phyloP scores from a whole-genome alignment of 2,888 invertebrate genomes.

The Eupithecia vulgata region DNA sequence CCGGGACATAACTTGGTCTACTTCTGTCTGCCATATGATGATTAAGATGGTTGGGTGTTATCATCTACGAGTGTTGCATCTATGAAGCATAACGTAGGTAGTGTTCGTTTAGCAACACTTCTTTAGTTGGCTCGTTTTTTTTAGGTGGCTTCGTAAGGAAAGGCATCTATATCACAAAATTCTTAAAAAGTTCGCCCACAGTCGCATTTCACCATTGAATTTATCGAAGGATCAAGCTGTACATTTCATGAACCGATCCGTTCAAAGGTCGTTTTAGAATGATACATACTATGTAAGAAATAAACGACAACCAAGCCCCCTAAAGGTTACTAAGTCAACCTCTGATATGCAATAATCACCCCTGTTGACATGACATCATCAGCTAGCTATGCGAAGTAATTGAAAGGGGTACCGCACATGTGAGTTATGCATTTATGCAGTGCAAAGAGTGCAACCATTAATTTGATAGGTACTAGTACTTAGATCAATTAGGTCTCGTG shows the following conservation, averaged over 20 bases:
- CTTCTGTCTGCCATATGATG: not conserved
- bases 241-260: not conserved
- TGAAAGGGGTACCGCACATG: constrained; percentile 35
- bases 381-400: constrained; percentile 37
- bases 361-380: constrained; percentile 34
- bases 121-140: not conserved
- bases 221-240: not conserved
- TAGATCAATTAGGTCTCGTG: constrained; percentile 13
- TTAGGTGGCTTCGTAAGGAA: not conserved
- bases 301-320: constrained; percentile 11
- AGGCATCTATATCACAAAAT: not conserved
- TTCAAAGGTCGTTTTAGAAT: not conserved
- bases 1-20: not conserved
- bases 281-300: not conserved
- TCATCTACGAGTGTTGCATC: not conserved
- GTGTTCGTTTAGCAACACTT: not conserved
- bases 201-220: not conserved
- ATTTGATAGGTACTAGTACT: constrained; percentile 13
- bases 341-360: constrained; percentile 14
- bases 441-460: constrained; percentile 28
- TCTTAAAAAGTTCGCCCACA: not conserved
- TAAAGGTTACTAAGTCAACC: constrained; percentile 21
- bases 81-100: not conserved
- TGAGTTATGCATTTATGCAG: constrained; percentile 31
- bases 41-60: not conserved